Conservation (phyloP, 2,797 vertebrate genomes). For the Alectoris magna region DNA sequence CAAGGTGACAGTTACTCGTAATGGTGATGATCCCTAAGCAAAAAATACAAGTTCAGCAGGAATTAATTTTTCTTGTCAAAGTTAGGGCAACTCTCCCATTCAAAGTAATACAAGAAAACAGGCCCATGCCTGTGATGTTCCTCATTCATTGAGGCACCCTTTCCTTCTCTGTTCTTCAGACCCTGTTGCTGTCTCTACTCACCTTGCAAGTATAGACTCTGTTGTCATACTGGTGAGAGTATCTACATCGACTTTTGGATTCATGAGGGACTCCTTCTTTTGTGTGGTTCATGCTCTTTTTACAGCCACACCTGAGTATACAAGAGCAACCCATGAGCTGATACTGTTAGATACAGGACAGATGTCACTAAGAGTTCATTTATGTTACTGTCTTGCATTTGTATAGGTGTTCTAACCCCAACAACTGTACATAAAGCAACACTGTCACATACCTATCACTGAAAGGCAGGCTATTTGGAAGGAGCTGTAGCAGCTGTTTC, state of each 20-base stretch:
- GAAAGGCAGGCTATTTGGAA: not conserved
- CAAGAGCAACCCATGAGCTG: conserved; percentile 24
- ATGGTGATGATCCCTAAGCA: not conserved
- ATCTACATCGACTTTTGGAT: conserved; percentile 94
- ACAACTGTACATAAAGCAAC: not conserved
- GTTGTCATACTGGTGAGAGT: conserved; percentile 96
- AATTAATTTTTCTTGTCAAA: not conserved
- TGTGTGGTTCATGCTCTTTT: conserved; percentile 98
- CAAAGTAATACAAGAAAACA: not conserved
- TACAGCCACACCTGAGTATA: conserved; percentile 89
- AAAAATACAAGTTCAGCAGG: not conserved
- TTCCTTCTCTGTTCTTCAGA: not conserved
- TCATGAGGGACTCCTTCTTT: conserved; percentile 92
- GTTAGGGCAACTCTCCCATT: not conserved
- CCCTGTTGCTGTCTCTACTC: conserved; percentile 25
- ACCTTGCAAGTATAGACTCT: conserved; percentile 98
- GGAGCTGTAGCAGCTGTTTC: not conserved
- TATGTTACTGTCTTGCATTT: not conserved
- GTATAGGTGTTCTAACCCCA: not conserved
- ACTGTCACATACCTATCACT: not conserved
- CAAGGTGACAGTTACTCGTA: not conserved
- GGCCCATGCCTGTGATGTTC: not conserved
- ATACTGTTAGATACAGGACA: not conserved
- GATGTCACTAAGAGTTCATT: not conserved
- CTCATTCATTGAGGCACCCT: not conserved